A percentile compares a stretch with the other conserved stretches of the same genome.
Evolutionary conservation across 2,888 invertebrate species (phyloP).

Genomic region (Creontiades dilutus): DNA sequence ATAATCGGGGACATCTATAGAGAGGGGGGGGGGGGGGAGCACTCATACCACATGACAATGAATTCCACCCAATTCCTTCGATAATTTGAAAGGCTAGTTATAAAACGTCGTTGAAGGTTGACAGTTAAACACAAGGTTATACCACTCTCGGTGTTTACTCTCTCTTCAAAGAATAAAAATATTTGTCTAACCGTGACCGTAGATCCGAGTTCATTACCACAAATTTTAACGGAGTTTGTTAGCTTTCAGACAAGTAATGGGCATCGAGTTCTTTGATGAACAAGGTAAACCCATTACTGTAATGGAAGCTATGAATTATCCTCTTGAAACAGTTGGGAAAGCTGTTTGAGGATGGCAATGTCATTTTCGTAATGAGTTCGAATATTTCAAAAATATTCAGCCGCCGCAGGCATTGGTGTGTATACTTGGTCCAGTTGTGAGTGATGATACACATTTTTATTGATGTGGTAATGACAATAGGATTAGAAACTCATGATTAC

Average conservation of each 20-base stretch:
- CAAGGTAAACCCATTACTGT: constrained; percentile 26
- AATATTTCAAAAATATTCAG: background rate
- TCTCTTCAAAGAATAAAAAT: constrained; percentile 5
- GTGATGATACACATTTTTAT: too few species aligned
- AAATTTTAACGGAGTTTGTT: background rate
- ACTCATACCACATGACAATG: too few species aligned
- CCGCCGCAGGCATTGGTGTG: too few species aligned
- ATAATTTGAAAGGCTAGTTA: too few species aligned
- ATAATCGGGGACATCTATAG: too few species aligned
- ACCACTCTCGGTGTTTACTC: constrained; percentile 10
- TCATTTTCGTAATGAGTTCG: background rate
- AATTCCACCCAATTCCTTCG: too few species aligned
- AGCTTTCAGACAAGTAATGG: background rate
- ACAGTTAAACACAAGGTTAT: background rate
- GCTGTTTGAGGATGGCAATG: background rate
- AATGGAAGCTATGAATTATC: background rate
- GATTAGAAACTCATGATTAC: too few species aligned
- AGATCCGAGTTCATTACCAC: constrained; percentile 14
- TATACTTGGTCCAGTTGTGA: too few species aligned
- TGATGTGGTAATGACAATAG: too few species aligned
- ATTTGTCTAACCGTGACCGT: constrained; percentile 20
- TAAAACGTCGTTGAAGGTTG: too few species aligned
- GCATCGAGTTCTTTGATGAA: background rate
- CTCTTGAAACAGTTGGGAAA: background rate
- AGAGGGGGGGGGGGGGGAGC: too few species aligned